phyloP scores from a whole-genome alignment of 2,888 invertebrate genomes.

The Drosophila rubida region DNA sequence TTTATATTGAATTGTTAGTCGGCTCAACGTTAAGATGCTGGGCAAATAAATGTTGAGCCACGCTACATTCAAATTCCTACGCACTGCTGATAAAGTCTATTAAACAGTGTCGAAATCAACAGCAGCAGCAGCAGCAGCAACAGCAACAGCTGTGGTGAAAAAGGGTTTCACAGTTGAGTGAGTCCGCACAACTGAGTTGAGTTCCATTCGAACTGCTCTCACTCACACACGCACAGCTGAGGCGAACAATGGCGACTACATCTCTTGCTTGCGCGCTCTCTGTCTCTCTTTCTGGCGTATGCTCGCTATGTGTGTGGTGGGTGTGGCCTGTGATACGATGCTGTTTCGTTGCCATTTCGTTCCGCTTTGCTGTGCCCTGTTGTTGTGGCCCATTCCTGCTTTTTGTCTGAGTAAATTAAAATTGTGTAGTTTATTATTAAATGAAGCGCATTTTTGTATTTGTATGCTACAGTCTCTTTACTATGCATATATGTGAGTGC shows the following conservation, averaged over 20 bases:
- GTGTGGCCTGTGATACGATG: slow-evolving; percentile 53
- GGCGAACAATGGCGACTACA: slow-evolving; percentile 68
- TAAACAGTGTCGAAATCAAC: slow-evolving; percentile 47
- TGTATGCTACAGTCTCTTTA: slow-evolving; percentile 53
- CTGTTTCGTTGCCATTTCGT: slow-evolving; percentile 50
- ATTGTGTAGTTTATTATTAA: slow-evolving; percentile 84
- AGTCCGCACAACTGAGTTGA: slow-evolving; percentile 29
- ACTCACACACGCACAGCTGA: slow-evolving; percentile 24
- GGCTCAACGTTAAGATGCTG: slow-evolving; percentile 60
- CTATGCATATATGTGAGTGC: slow-evolving; percentile 18
- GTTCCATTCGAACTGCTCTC: slow-evolving; percentile 27
- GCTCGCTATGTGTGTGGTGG: slow-evolving; percentile 31
- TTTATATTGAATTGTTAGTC: slow-evolving; percentile 49
- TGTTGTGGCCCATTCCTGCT: slow-evolving; percentile 23
- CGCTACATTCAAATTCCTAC: background rate
- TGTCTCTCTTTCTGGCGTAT: background rate
- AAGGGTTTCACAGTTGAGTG: slow-evolving; percentile 23
- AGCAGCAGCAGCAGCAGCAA: slow-evolving; percentile 55
- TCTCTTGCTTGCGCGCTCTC: slow-evolving; percentile 27
- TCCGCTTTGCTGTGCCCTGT: slow-evolving; percentile 38
- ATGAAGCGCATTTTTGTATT: slow-evolving; percentile 80
- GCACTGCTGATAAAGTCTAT: slow-evolving; percentile 54
- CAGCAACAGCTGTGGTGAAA: slow-evolving; percentile 70
- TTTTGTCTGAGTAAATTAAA: slow-evolving; percentile 81
- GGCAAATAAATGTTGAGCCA: slow-evolving; percentile 34